Percentiles rank a stretch among this genome's conserved stretches.
phyloP scores from a whole-genome alignment of 1,140 invertebrate species.

The Steinernema khuongi region DNA sequence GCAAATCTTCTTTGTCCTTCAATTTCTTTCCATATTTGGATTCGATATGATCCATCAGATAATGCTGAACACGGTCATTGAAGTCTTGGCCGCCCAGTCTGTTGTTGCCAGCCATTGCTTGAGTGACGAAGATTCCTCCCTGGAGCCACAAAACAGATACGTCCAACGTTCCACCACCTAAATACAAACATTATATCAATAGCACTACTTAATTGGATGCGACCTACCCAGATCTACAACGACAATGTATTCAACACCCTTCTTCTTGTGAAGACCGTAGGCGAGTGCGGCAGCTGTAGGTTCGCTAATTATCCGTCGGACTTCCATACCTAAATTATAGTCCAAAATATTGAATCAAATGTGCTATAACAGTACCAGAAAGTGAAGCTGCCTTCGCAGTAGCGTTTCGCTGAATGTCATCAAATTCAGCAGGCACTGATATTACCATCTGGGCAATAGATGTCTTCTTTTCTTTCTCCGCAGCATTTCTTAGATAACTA shows the following conservation, averaged over 20 bases:
- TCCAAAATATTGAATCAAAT: conserved; percentile 11
- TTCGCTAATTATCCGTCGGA: conserved; percentile 68
- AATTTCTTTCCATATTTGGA: conserved; percentile 51
- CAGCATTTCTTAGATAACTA: conserved; percentile 46
- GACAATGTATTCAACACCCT: conserved; percentile 60
- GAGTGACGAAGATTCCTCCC: conserved; percentile 63
- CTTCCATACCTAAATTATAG: conserved; percentile 67
- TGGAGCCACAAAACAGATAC: conserved; percentile 62
- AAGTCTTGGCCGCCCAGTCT: conserved; percentile 63
- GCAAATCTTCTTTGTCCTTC: conserved; percentile 61
- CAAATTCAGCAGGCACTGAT: conserved; percentile 58
- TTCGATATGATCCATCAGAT: conserved; percentile 28
- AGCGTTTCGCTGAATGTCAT: conserved; percentile 48
- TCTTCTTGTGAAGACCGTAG: conserved; percentile 60
- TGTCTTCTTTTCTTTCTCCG: conserved; percentile 34
- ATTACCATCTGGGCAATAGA: conserved; percentile 48
- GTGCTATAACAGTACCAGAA: conserved; percentile 37
- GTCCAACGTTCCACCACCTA: conserved; percentile 62
- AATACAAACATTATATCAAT: conserved; percentile 17
- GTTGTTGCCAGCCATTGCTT: conserved; percentile 64
- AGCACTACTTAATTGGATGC: neutral
- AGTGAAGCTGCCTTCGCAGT: conserved; percentile 48
- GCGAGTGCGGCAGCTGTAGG: conserved; percentile 60
- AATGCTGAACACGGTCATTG: conserved; percentile 59
- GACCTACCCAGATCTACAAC: conserved; percentile 61